Evolutionary conservation across 2,797 vertebrate species (phyloP).

Genomic region (Manis crassicaudata): DNA sequence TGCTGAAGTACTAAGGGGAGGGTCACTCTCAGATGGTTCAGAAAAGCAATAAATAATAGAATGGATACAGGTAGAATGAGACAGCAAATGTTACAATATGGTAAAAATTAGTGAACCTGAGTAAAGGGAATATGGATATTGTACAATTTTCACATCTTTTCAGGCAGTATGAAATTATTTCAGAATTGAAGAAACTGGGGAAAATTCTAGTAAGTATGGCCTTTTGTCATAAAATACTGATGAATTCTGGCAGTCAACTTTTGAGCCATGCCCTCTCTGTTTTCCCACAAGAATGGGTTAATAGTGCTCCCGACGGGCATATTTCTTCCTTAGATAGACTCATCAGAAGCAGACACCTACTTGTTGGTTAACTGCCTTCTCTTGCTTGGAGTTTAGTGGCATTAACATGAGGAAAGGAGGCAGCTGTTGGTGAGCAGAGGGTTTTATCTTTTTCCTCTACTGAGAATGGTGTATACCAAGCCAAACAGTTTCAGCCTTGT

Average conservation of each 20-base stretch:
- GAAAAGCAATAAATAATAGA: not conserved
- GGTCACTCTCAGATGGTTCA: not conserved
- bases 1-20: not conserved
- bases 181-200: not conserved
- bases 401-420: not conserved
- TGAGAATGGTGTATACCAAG: not conserved
- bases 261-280: not conserved
- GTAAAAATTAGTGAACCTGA: not conserved
- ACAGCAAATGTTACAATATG: not conserved
- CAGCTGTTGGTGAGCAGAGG: not conserved
- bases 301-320: not conserved
- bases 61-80: not conserved
- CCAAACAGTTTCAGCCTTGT: not conserved
- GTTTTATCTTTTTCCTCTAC: not conserved
- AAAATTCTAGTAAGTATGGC: not conserved
- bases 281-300: not conserved
- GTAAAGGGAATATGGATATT: not conserved
- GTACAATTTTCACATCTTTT: not conserved
- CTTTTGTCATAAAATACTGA: not conserved
- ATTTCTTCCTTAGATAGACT: not conserved
- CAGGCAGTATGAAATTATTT: constrained; percentile 21
- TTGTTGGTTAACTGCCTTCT: not conserved
- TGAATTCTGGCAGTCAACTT: not conserved
- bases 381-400: not conserved
- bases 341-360: not conserved